Base-by-base conservation (phyloP, 2,113 vertebrate genomes). In the Delphinus delphis region DNA sequence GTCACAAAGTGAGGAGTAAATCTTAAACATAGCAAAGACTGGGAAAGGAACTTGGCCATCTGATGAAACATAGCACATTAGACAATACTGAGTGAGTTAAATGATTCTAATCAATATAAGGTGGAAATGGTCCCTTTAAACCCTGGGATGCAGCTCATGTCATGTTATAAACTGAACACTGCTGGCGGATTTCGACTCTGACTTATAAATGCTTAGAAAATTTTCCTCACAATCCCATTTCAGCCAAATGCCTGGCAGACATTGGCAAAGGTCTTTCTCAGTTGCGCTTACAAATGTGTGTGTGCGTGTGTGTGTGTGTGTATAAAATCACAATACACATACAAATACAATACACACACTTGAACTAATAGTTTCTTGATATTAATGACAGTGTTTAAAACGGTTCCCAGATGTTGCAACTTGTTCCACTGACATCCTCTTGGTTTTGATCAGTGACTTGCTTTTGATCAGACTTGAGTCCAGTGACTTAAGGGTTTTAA, bases 151-250 rank as follows among this genome's bases (percentile, higher is more conserved):
- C 92, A 73, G 9, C 38, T 68, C 44, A 38, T 44, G 50, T 31
- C 41, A n/a, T 50, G 90, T 87, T 79, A 50, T 63, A 71, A 87
- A 81, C 8, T 67, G 68, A 96, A 84, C n/a, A 77, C 26, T 81
- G 74, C 44, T 90, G 50, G 38, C 55, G 77, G 47, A 97, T 84
- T 95, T 96, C 87, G 83, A 55, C 47, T 76, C 50, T 25, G 20
- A 84, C 13, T 71, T 92, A 86, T 1, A 62, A 90, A 93, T 53
- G 55, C 63, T n/a, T 58, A 73, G 38, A 81, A 89, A 89, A 74
- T 21, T 80, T 70, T 92, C 94, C 71, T 84, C 53, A 73, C 36
- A 96, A 93, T 80, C 63, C 47, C 31, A 47, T 65, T 70, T 96
- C 50, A 95, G 47, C 33, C 87, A 89, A 93, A 93, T 28, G 83